These are phyloP conservation scores for Eilema caniola DNA, from an alignment of 2,888 invertebrate species.

Conservation along the genomic window DNA sequence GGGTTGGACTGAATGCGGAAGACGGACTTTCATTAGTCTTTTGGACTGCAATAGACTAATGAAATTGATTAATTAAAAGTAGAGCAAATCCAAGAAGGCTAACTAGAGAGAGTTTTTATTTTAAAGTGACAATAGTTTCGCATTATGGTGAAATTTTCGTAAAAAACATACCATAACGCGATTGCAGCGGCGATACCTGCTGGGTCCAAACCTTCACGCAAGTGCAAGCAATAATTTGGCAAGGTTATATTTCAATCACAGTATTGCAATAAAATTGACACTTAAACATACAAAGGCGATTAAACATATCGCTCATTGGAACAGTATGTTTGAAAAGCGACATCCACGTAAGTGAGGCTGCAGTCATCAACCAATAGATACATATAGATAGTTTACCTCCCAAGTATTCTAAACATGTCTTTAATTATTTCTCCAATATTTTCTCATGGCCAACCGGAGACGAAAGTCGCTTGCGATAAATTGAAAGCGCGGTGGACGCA, in stretches of 20 bases:
- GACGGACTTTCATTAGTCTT: no score
- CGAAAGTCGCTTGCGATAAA: slow-evolving; percentile 19
- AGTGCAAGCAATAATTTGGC: background rate
- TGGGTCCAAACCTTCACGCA: background rate
- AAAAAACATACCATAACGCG: background rate
- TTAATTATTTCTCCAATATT: background rate
- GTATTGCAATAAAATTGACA: background rate
- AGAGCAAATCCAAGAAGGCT: no score
- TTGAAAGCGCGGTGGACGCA: background rate
- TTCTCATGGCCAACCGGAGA: background rate
- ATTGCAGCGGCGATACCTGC: background rate
- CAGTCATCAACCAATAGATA: no score
- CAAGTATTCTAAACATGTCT: background rate
- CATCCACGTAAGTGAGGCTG: no score
- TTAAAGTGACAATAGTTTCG: no score
- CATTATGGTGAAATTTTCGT: background rate
- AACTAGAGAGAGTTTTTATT: no score
- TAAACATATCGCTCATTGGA: no score
- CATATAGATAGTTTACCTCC: no score
- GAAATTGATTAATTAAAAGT: no score
- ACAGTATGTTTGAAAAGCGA: no score
- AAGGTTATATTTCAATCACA: background rate
- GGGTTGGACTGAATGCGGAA: no score
- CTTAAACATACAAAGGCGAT: background rate
- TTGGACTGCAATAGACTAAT: no score